Conservation (phyloP, 2,113 vertebrate species). For the Paraplagusia blochii region DNA sequence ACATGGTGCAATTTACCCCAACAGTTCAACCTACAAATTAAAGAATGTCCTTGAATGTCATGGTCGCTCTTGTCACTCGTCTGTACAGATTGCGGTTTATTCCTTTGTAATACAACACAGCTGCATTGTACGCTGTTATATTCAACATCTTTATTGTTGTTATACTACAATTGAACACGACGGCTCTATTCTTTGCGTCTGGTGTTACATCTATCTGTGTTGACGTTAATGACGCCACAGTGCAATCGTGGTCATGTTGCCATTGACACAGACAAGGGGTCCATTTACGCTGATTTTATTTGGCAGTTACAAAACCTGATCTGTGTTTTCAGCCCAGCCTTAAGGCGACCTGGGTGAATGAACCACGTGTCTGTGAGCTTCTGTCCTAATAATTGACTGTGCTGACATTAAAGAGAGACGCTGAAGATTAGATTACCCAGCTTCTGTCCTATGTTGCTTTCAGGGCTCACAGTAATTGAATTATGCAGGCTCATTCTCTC, state of each 20-base stretch:
- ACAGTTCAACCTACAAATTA: too few species aligned
- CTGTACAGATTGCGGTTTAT: neutral
- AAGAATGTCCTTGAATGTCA: too few species aligned
- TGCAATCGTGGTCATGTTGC: constrained; percentile 6
- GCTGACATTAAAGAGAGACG: constrained; percentile 42
- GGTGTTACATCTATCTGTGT: constrained; percentile 1
- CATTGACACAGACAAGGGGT: constrained; percentile 14
- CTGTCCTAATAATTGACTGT: constrained; percentile 40
- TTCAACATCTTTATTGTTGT: constrained; percentile 2
- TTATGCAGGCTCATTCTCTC: constrained; percentile 59
- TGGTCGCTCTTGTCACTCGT: neutral
- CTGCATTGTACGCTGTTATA: neutral
- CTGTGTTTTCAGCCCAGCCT: constrained; percentile 20
- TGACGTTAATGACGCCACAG: neutral
- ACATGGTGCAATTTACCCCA: too few species aligned
- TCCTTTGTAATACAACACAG: neutral
- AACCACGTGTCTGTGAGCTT: constrained; percentile 39
- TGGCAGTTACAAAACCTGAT: constrained; percentile 28
- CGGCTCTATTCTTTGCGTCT: constrained; percentile 1
- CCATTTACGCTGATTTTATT: constrained; percentile 32
- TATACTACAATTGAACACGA: neutral
- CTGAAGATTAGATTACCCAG: constrained; percentile 54
- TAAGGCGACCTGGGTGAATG: constrained; percentile 15
- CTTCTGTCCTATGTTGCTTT: constrained; percentile 38
- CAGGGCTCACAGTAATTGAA: constrained; percentile 47